phyloP scores from a whole-genome alignment of 2,888 invertebrate species.

The Drosophila fungiperda region DNA sequence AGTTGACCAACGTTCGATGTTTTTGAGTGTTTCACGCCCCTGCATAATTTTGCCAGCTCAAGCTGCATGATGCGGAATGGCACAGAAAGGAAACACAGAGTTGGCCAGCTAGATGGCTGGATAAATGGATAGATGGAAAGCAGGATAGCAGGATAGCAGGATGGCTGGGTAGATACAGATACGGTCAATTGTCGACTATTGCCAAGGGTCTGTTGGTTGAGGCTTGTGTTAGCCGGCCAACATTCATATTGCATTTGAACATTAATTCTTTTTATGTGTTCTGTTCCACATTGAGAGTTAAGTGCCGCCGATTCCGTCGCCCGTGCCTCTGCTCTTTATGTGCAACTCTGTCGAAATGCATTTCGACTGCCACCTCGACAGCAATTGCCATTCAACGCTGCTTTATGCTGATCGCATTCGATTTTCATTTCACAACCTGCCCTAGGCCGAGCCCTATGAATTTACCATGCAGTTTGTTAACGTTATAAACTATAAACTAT shows the following conservation, averaged over 20 bases:
- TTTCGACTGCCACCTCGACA: slow-evolving; percentile 45
- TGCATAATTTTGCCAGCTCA: slow-evolving; percentile 75
- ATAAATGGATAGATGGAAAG: neutral
- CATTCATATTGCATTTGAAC: slow-evolving; percentile 81
- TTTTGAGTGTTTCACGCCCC: slow-evolving; percentile 71
- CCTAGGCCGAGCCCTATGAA: neutral
- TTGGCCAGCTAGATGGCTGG: neutral
- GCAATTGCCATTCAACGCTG: slow-evolving; percentile 28
- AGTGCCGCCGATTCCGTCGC: slow-evolving; percentile 48
- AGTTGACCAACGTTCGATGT: slow-evolving; percentile 61
- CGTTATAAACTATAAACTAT: neutral
- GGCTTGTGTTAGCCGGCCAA: slow-evolving; percentile 38
- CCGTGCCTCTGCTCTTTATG: slow-evolving; percentile 62
- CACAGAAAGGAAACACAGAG: neutral
- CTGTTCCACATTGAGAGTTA: slow-evolving; percentile 71
- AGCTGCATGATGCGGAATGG: slow-evolving; percentile 2
- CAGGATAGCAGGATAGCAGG: neutral
- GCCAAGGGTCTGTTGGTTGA: slow-evolving; percentile 1
- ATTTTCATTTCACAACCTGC: slow-evolving; percentile 40
- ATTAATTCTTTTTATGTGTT: slow-evolving; percentile 77
- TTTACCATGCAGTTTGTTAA: neutral
- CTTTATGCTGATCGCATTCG: slow-evolving; percentile 60
- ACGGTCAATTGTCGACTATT: slow-evolving; percentile 23
- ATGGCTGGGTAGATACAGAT: neutral
- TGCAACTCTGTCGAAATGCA: slow-evolving; percentile 64